phyloP scores from a whole-genome alignment of 2,113 vertebrate genomes.

The Catharus bicknelli region DNA sequence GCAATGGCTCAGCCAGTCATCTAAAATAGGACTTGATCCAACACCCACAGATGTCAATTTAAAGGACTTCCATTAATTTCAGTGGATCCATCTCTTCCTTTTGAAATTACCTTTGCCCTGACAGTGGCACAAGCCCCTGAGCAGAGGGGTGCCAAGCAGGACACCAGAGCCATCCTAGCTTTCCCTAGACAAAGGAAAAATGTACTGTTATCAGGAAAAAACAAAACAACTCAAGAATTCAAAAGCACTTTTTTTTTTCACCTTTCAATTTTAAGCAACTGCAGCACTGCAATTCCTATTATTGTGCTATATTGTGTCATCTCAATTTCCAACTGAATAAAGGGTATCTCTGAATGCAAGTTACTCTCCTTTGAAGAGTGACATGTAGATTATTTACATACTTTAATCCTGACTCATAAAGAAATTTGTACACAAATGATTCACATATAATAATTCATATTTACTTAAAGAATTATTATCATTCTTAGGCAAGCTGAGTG shows the following conservation, averaged over 20 bases:
- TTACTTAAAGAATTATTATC: slow-evolving; percentile 27
- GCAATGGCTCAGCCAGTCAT: not conserved
- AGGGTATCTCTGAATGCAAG: not conserved
- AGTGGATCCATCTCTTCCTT: not conserved
- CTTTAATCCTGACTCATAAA: not conserved
- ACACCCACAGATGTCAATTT: not conserved
- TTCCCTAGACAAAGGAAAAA: not conserved
- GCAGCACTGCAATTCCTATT: not conserved
- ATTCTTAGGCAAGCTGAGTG: not conserved
- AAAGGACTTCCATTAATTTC: not conserved
- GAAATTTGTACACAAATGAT: not conserved
- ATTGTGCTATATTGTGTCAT: not conserved
- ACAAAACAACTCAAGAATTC: not conserved
- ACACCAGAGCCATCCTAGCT: not conserved
- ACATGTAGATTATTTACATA: slow-evolving; percentile 4
- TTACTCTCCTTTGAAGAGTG: not conserved
- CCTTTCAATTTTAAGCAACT: not conserved
- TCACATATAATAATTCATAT: not conserved
- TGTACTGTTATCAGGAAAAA: not conserved
- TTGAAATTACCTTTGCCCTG: not conserved
- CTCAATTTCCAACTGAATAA: not conserved
- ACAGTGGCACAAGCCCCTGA: not conserved
- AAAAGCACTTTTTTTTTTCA: not conserved
- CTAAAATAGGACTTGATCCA: not conserved
- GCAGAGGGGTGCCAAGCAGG: not conserved